Evolutionary conservation across 2,113 vertebrate genomes (phyloP).

Genomic region (Leucoraja erinaceus): DNA sequence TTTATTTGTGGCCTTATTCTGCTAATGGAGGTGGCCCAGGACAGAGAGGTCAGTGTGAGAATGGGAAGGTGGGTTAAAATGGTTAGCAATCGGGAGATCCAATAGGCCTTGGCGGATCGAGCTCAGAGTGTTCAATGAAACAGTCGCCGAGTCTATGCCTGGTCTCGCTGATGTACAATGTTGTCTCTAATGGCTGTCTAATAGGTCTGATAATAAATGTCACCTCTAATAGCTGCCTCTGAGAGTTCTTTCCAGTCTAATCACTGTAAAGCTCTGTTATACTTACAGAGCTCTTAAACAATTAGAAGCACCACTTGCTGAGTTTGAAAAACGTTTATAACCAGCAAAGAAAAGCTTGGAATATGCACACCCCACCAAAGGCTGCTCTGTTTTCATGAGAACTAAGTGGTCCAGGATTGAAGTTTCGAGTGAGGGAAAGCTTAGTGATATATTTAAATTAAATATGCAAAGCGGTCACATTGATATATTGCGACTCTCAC

Average conservation of each 20-base stretch:
- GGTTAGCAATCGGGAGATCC: too few species aligned
- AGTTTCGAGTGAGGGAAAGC: not conserved
- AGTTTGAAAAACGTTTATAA: not conserved
- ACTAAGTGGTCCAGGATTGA: not conserved
- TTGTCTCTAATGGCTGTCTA: too few species aligned
- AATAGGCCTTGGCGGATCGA: too few species aligned
- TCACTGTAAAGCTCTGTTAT: not conserved
- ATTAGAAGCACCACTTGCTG: not conserved
- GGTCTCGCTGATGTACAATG: too few species aligned
- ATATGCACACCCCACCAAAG: not conserved
- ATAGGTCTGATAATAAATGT: not conserved
- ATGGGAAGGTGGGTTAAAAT: too few species aligned
- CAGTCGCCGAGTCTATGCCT: too few species aligned
- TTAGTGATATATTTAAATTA: constrained; percentile 8
- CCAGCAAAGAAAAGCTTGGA: not conserved
- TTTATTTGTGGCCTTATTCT: too few species aligned
- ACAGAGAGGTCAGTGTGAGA: too few species aligned
- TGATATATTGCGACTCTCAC: not conserved
- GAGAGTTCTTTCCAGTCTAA: not conserved
- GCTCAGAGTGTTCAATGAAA: too few species aligned
- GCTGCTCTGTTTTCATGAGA: constrained; percentile 17
- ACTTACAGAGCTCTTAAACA: constrained; percentile 20
- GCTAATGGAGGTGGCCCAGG: too few species aligned
- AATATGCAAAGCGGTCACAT: not conserved
- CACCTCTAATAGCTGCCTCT: not conserved